phyloP scores from a whole-genome alignment of 2,113 vertebrate species.

The Junco hyemalis region DNA sequence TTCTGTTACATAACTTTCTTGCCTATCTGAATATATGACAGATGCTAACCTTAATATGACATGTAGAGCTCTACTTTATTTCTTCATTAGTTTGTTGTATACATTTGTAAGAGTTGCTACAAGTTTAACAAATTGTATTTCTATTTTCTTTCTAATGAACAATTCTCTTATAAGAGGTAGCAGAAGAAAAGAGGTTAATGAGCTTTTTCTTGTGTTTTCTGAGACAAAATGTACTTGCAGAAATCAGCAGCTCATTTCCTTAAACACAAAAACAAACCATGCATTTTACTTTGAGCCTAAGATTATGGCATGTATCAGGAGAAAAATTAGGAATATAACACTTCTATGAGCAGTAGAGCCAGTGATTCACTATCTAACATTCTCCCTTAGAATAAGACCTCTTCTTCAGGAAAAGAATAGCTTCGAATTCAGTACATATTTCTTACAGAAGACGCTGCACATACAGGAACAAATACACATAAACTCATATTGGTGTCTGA shows the following conservation, averaged over 20 bases:
- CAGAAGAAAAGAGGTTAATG: not conserved
- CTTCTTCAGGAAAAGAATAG: not conserved
- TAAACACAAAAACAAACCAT: not conserved
- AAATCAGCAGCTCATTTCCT: not conserved
- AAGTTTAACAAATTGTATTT: not conserved
- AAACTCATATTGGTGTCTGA: not conserved
- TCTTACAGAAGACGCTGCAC: not conserved
- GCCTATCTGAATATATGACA: not conserved
- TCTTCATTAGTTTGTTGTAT: not conserved
- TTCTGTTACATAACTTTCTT: not conserved
- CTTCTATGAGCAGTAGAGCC: not conserved
- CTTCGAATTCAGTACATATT: not conserved
- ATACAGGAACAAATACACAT: accelerated
- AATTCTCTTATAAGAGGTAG: not conserved
- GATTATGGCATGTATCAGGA: not conserved
- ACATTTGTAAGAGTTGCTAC: not conserved
- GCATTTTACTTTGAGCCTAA: not conserved
- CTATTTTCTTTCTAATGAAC: not conserved
- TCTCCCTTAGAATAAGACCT: not conserved
- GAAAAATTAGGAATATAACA: not conserved
- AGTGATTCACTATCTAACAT: not conserved
- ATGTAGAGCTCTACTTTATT: not conserved
- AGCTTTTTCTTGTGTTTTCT: not conserved
- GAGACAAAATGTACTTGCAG: not conserved
- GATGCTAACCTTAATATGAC: not conserved